Conservation (phyloP, 2,888 invertebrate genomes). For the Spisula solida region DNA sequence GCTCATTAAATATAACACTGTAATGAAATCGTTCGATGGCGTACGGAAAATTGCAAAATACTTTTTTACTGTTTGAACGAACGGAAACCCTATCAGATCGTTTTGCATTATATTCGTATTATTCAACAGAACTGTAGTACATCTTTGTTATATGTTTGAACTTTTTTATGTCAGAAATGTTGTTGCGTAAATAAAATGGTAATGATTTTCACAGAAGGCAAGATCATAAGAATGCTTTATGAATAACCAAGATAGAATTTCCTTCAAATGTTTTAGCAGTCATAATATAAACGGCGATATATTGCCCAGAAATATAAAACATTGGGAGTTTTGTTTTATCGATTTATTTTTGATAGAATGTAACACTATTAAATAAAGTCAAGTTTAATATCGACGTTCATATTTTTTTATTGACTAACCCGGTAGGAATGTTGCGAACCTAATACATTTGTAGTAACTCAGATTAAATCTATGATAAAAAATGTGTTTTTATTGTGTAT, state of each 20-base stretch:
- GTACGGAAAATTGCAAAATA: conserved; percentile 2
- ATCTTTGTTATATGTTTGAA: conserved; percentile 13
- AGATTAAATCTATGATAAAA: not conserved
- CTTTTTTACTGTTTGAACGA: not conserved
- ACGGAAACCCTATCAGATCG: not conserved
- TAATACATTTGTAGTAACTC: not conserved
- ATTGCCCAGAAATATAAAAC: not conserved
- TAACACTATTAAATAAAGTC: not conserved
- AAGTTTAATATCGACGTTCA: not conserved
- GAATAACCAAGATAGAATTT: conserved; percentile 1
- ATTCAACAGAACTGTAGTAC: not conserved
- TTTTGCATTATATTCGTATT: conserved; percentile 5
- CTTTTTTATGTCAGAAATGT: conserved; percentile 13
- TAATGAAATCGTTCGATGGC: not conserved
- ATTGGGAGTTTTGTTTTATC: not conserved
- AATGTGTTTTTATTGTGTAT: not conserved
- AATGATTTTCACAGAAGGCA: conserved; percentile 8
- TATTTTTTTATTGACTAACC: conserved; percentile 6
- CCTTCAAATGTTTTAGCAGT: not conserved
- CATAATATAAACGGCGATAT: not conserved
- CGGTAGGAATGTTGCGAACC: not conserved
- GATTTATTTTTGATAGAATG: not conserved
- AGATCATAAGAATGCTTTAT: conserved; percentile 16
- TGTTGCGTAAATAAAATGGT: conserved; percentile 2
- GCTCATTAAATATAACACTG: not conserved